Base-by-base conservation (phyloP, 2,888 invertebrate genomes). In the Morpho achilles region DNA sequence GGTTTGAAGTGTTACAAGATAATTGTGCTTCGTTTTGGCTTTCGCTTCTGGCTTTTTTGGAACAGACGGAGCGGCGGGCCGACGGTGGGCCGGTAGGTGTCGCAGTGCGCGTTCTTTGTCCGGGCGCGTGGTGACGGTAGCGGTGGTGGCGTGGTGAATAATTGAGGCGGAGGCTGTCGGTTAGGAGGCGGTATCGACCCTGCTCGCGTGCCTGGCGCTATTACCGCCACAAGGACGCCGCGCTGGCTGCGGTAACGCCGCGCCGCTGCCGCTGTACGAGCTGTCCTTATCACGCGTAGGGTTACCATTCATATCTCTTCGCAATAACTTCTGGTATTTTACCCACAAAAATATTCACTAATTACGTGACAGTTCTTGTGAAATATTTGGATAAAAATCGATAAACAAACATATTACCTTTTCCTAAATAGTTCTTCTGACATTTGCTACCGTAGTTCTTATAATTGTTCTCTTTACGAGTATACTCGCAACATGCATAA, bases 131-230 rank as follows among this genome's bases (percentile, higher is more conserved):
- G 76, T 74, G 78, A 73, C 71, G 74, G 77, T 69, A 72, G 75
- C 74, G 79, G 75, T 70, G 75, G 78, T 72, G 76, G 77, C 82
- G 79, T 83, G 87, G 78, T 87, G 85, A 88, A 87, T 87, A 84
- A 86, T 86, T 84, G 83, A 87, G 76, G 82, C 81, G 79, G 84
- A 84, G 86, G 82, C 83, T 84, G 85, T 76, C 78, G 77, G 79
- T 74, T 79, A 87, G 43, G 43, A 43, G 43, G 89, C 87, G 84
- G 85, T 87, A 90, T 89, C 91, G 90, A 90, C 91, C 90, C 82
- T 83, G 75, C 76, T 90, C 83, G 87, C 86, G 86, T 85, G 87
- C 82, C 85, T 79, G 73, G 80, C 79, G 76, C 79, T 74, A 78
- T 82, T 80, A 82, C 73, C 77, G 74, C 75, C 76, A 81, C 88